phyloP scores from a whole-genome alignment of 2,797 vertebrate genomes.

The Cuniculus paca region DNA sequence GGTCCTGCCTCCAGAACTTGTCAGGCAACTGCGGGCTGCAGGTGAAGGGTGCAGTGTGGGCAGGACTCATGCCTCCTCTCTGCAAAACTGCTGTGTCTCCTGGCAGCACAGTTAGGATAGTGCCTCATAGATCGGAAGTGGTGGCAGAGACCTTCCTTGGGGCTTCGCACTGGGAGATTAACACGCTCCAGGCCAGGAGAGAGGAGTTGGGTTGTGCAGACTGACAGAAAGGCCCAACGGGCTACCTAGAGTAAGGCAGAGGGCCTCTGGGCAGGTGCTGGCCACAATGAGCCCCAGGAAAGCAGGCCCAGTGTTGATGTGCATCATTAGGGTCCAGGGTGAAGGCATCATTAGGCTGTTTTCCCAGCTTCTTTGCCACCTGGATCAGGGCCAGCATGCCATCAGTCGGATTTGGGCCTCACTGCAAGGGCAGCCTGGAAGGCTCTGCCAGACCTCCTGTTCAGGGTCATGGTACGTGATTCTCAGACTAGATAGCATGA shows the following conservation, averaged over 20 bases:
- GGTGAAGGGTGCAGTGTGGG: not conserved
- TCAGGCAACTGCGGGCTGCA: not conserved
- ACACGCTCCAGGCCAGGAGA: not conserved
- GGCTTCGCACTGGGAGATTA: not conserved
- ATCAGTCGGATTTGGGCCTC: not conserved
- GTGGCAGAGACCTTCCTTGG: not conserved
- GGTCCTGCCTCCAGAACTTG: not conserved
- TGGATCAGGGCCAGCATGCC: not conserved
- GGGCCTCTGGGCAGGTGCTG: not conserved
- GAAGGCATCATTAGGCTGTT: not conserved
- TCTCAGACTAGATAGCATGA: not conserved
- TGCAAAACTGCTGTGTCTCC: no score
- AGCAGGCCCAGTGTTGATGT: not conserved
- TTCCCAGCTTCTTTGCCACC: not conserved
- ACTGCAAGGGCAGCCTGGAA: not conserved
- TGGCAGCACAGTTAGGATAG: not conserved
- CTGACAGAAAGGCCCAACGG: not conserved
- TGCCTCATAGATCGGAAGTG: fast-evolving
- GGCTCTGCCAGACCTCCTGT: not conserved
- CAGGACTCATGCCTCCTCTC: not conserved
- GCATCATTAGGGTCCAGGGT: no score
- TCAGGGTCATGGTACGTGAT: not conserved
- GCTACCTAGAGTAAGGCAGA: not conserved
- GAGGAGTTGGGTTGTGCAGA: not conserved
- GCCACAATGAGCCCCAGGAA: not conserved